Conservation (phyloP, 1,140 invertebrate genomes). For the Ceratosolen fusciceps region DNA sequence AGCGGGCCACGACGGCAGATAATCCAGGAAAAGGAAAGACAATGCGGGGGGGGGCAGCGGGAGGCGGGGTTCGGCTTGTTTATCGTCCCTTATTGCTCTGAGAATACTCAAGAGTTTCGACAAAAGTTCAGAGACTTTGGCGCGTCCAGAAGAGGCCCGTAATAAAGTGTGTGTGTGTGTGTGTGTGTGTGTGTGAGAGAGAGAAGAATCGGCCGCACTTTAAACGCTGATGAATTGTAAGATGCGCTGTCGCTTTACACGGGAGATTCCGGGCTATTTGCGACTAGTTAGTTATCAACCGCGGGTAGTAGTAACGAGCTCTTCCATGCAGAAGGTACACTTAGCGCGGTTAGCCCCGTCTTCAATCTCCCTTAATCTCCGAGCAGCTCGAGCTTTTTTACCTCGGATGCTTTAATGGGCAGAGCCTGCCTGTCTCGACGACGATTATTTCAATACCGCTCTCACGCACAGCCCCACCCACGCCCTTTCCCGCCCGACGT, state of each 20-base stretch:
- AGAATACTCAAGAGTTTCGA: slow-evolving; percentile 52
- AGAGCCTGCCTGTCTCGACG: neutral
- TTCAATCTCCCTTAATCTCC: neutral
- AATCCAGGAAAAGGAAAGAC: neutral
- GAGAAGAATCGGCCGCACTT: slow-evolving; percentile 50
- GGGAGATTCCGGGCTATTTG: neutral
- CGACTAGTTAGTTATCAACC: slow-evolving; percentile 4
- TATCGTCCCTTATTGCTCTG: slow-evolving; percentile 51
- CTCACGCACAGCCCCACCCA: neutral
- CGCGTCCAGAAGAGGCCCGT: slow-evolving; percentile 50
- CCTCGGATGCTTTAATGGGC: neutral
- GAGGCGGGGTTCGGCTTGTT: slow-evolving; percentile 49
- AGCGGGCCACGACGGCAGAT: too few relatives aligned
- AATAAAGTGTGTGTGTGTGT: too few relatives aligned
- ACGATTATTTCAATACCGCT: slow-evolving; percentile 35
- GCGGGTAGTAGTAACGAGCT: neutral
- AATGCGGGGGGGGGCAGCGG: neutral
- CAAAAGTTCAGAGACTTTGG: slow-evolving; percentile 49
- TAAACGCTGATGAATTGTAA: slow-evolving; percentile 60
- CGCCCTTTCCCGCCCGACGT: neutral
- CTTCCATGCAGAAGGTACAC: neutral
- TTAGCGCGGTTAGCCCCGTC: neutral
- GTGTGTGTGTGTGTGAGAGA: too few relatives aligned
- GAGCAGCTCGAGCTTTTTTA: neutral
- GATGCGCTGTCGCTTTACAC: slow-evolving; percentile 34